A percentile compares a stretch with the other conserved stretches of the same genome.
Conservation (phyloP, 2,113 vertebrate species). For the Malaclemys terrapin region DNA sequence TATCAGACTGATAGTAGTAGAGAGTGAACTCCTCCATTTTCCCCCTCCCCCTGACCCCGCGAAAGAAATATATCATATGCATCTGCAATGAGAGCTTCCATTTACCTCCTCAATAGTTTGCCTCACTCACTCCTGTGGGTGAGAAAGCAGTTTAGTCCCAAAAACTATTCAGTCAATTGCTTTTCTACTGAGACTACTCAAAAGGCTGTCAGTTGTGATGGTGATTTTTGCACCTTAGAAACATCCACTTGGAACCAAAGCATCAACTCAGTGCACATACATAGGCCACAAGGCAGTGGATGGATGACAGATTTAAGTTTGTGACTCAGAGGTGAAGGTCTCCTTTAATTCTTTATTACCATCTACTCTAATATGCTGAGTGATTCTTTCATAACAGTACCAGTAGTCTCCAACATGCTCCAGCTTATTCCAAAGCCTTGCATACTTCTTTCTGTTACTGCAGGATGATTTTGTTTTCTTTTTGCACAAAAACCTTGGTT, state of each 20-base stretch:
- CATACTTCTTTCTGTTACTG: neutral
- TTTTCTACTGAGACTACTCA: neutral
- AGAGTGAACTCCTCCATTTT: neutral
- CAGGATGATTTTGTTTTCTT: neutral
- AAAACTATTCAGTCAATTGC: neutral
- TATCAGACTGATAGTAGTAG: neutral
- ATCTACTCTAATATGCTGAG: neutral
- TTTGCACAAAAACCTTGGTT: neutral
- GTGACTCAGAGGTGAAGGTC: neutral
- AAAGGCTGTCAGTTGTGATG: neutral
- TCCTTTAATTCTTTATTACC: neutral
- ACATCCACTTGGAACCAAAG: neutral
- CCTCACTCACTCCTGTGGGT: neutral
- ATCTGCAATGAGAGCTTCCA: neutral
- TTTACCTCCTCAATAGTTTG: neutral
- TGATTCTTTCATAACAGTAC: neutral
- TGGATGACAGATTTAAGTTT: neutral
- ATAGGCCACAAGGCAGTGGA: neutral
- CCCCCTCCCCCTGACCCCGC: neutral
- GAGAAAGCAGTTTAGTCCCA: neutral
- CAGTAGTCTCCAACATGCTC: neutral
- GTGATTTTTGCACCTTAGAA: neutral
- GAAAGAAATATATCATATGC: neutral
- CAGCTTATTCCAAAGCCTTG: neutral
- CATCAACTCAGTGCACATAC: neutral